Evolutionary conservation across 2,797 vertebrate species (phyloP).

Genomic region (Notoglanidium macrostoma): DNA sequence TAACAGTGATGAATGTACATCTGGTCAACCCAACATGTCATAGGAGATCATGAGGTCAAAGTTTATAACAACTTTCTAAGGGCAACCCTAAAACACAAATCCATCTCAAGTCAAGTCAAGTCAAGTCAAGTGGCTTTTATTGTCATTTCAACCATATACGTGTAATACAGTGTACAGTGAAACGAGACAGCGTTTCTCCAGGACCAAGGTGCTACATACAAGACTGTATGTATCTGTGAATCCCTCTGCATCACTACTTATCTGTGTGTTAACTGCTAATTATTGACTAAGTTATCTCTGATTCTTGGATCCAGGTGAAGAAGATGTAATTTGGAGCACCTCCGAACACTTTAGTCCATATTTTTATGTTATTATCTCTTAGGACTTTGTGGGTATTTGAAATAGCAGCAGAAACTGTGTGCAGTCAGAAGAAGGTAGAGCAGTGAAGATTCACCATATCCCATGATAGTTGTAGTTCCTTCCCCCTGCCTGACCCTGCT

Average conservation of each 20-base stretch:
- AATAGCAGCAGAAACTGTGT: constrained; percentile 24
- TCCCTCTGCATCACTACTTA: constrained; percentile 29
- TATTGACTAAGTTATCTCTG: constrained; percentile 44
- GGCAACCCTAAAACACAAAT: not conserved
- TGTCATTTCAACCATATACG: no score
- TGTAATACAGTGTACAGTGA: no score
- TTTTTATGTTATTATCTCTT: constrained; percentile 36
- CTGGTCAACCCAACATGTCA: not conserved
- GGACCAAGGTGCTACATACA: no score
- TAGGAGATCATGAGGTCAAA: not conserved
- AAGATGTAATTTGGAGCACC: constrained; percentile 26
- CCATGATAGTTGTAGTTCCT: constrained; percentile 33
- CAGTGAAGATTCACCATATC: constrained; percentile 15
- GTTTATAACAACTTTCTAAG: not conserved
- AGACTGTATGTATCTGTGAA: no score
- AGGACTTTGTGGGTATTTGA: constrained; percentile 46
- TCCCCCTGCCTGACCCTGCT: not conserved
- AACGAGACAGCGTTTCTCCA: no score
- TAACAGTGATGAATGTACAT: not conserved
- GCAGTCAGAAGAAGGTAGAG: not conserved
- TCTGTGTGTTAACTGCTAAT: constrained; percentile 36
- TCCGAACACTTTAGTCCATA: constrained; percentile 19
- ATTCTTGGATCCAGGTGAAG: constrained; percentile 32
- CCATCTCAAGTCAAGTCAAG: no score
- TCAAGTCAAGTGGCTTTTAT: no score